Evolutionary conservation across 2,797 vertebrate genomes (phyloP).

Genomic region (Acrossocheilus wenchowensis): DNA sequence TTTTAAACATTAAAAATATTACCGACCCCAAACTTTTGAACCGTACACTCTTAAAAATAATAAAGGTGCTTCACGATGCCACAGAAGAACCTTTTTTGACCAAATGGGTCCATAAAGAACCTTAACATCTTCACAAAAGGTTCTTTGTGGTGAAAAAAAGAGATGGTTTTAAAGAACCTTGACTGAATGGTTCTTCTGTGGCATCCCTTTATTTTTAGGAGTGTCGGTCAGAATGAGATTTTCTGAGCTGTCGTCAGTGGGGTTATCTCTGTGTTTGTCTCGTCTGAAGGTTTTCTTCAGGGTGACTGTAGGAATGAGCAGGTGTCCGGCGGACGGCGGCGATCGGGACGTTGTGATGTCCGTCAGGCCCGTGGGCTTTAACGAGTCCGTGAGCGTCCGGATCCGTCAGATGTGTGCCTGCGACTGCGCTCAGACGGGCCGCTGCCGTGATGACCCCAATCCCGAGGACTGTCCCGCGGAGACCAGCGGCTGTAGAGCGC

Average conservation of each 20-base stretch:
- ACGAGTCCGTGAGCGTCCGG: constrained; percentile 85
- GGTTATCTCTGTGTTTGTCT: background rate
- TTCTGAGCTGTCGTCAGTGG: background rate
- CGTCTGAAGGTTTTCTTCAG: constrained; percentile 89
- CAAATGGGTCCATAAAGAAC: too few relatives aligned
- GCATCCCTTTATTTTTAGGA: too few relatives aligned
- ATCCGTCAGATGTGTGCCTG: constrained; percentile 85
- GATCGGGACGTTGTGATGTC: constrained; percentile 78
- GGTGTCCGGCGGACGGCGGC: constrained; percentile 75
- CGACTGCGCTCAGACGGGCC: constrained; percentile 69
- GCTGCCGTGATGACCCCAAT: constrained; percentile 64
- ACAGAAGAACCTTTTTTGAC: too few relatives aligned
- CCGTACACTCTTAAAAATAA: too few relatives aligned
- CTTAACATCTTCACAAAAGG: too few relatives aligned
- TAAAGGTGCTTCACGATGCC: too few relatives aligned
- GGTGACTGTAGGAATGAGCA: constrained; percentile 84
- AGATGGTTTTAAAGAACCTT: too few relatives aligned
- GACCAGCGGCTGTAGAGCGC: constrained; percentile 68
- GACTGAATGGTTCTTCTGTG: too few relatives aligned
- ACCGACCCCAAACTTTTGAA: too few relatives aligned
- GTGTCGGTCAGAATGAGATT: background rate
- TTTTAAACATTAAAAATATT: too few relatives aligned
- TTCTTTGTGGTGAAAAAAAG: too few relatives aligned
- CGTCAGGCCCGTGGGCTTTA: constrained; percentile 92
- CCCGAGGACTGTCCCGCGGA: constrained; percentile 55